Evolutionary conservation across 2,888 invertebrate genomes (phyloP), one percentile per base, ranked within the genome.

Genomic region (Drosophila birchii): DNA sequence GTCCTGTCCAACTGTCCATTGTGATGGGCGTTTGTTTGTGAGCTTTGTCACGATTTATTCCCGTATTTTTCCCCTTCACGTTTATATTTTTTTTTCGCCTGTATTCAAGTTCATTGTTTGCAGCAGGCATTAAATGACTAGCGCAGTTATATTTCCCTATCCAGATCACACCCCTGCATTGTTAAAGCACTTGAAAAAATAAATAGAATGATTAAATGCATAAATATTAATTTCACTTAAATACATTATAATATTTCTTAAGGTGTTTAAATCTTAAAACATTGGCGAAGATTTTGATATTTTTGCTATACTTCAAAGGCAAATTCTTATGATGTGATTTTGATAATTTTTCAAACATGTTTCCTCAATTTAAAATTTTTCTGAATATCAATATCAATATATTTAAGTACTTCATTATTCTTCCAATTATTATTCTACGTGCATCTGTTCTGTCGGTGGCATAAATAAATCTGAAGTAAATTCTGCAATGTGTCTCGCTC

Each of bases 401-500:
- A 18, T 14, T 20, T 44, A 1, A 39, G 0, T 1, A 3, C 34
- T n/a, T 8, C 23, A 39, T 39, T 18, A 20, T 20, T 29, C 11
- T 1, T 3, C 3, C 29, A 18, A 32, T 49, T 34, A 51, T 51
- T 51, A 20, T 51, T 51, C 20, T 51, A 20, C 2, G 34, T 51
- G 51, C 68, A 58, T 73, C 55, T 76, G 76, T 74, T 66, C 43
- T 51, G 51, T 49, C 51, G 67, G 58, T 41, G 58, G 76, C 85
- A 86, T 86, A 83, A 86, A 91, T 90, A 91, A 89, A 91, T 90
- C 87, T 88, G 86, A 72, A 81, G 82, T 88, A 83, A 83, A 83
- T 89, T 89, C 88, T 89, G 85, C 88, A 84, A 89, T 88, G 84
- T 84, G 90, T 89, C 89, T 89, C 87, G 87, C 89, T 80, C 78